Percentiles rank a stretch among this genome's conserved stretches.
These are phyloP conservation scores for Turnix velox DNA, from an alignment of 2,113 vertebrate species.

Conservation along the genomic window DNA sequence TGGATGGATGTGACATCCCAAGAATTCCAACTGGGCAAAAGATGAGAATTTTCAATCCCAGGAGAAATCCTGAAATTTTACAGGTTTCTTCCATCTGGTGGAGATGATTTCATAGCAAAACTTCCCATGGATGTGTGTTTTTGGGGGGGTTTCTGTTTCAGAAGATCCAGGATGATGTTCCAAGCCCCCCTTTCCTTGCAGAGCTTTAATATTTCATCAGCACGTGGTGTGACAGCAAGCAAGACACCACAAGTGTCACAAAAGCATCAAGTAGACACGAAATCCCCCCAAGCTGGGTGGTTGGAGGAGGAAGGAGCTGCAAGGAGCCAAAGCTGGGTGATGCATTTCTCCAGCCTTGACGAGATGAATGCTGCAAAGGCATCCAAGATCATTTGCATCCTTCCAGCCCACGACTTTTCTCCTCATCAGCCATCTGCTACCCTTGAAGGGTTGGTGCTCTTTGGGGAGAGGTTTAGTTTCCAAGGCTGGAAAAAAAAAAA, in stretches of 20 bases:
- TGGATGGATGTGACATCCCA: background rate
- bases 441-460: slow-evolving; percentile 2
- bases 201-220: background rate
- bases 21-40: background rate
- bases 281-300: background rate
- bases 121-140: rapidly evolving
- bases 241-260: background rate
- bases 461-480: background rate
- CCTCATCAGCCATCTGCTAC: slow-evolving; percentile 45
- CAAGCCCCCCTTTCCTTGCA: background rate
- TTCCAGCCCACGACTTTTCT: slow-evolving; percentile 44
- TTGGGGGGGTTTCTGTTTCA: background rate
- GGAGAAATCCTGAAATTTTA: background rate
- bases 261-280: background rate
- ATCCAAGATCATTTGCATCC: background rate
- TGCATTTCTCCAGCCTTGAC: background rate
- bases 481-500: background rate
- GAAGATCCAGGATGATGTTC: background rate
- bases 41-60: background rate
- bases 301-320: background rate
- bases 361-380: background rate
- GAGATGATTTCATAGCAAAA: background rate
- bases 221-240: rapidly evolving
- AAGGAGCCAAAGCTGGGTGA: background rate
- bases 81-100: background rate